Base-by-base conservation (phyloP, 2,888 invertebrate genomes). In the Petrophora chlorosata region DNA sequence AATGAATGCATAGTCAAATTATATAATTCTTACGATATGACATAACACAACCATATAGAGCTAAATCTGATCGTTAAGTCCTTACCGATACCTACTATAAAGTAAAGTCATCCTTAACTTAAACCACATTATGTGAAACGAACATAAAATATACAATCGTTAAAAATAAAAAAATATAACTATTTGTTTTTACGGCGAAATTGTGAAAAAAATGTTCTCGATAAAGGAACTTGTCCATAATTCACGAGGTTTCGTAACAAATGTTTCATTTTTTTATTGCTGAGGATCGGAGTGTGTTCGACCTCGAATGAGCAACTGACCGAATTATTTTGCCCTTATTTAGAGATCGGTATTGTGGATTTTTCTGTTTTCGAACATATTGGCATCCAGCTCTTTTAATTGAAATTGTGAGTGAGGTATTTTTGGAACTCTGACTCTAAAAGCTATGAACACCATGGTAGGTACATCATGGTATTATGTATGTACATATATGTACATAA, bases 321-420 rank as follows among this genome's bases (percentile, higher is more conserved):
- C 54, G 74, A 78, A 77, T 76, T 78, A 77, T 82, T 81, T 76
- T 70, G 54, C 55, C 69, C 69, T 65, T 76, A 75, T 78, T 75
- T 73, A 79, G 75, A 75, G 62, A 46, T 45, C 15, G 19, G 33
- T 10, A 32, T 32, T 36, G 29, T 22, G n/a, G n/a, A n/a, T n/a
- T n/a, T n/a, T n/a, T n/a, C n/a, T n/a, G n/a, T n/a, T n/a, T n/a
- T n/a, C n/a, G n/a, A n/a, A n/a, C n/a, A n/a, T n/a, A n/a, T n/a
- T n/a, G n/a, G n/a, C n/a, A n/a, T n/a, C n/a, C n/a, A n/a, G n/a
- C n/a, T 22, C 22, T 22, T 22, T 22, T 5, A 5, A 4, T 22
- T 22, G 8, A 8, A 22, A 7, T 3, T 8, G 7, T 22, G 3
- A 4, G 22, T 22, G 8, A 2, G n/a, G n/a, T n/a, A n/a, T n/a